Evolutionary conservation across 2,113 vertebrate genomes (phyloP).

Genomic region (Pipa parva): DNA sequence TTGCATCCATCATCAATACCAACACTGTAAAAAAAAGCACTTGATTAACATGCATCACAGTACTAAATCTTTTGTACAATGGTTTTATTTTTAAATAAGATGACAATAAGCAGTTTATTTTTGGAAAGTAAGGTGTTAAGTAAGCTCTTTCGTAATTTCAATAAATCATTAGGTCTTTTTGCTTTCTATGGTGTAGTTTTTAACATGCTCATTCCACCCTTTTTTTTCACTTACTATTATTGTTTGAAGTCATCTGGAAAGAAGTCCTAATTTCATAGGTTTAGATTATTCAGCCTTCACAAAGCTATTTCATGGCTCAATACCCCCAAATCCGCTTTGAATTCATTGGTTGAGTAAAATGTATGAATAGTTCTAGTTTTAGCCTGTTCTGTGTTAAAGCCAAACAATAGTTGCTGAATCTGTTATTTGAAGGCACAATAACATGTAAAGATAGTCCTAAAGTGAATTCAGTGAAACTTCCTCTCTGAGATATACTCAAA

Average conservation of each 20-base stretch:
- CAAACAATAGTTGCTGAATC: neutral
- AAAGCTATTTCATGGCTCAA: slow-evolving; percentile 42
- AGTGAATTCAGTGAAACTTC: no score
- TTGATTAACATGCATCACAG: no score
- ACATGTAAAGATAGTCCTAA: no score
- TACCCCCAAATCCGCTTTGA: slow-evolving; percentile 27
- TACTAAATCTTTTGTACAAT: no score
- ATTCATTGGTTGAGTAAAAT: slow-evolving; percentile 36
- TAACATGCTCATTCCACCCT: slow-evolving; percentile 9
- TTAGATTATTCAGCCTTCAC: slow-evolving; percentile 39
- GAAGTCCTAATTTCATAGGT: slow-evolving; percentile 18
- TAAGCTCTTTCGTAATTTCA: no score
- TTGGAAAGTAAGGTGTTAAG: no score
- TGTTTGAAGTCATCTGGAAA: slow-evolving; percentile 39
- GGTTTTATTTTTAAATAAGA: no score
- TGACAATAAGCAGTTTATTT: no score
- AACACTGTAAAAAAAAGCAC: no score
- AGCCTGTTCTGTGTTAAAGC: neutral
- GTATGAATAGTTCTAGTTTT: slow-evolving; percentile 16
- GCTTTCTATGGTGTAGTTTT: neutral
- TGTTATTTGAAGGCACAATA: neutral
- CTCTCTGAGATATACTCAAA: no score
- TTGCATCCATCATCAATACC: no score
- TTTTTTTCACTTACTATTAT: slow-evolving; percentile 22
- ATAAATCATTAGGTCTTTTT: neutral